Percentiles rank a stretch among this genome's conserved stretches.
phyloP scores from a whole-genome alignment of 2,888 invertebrate genomes.

The Idaea biselata region DNA sequence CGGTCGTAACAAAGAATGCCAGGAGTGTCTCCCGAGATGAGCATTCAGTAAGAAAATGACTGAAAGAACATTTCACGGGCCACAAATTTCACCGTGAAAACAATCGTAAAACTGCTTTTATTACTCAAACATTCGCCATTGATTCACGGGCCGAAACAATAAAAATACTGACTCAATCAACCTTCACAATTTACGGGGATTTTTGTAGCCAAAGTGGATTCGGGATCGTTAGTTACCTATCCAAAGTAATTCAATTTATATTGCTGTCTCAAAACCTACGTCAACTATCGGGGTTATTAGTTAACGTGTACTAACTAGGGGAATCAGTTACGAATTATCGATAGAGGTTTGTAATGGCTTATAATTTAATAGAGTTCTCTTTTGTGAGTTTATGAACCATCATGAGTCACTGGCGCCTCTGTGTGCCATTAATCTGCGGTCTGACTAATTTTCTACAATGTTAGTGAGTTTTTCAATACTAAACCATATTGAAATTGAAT shows the following conservation, averaged over 20 bases:
- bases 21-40: slow-evolving; percentile 53
- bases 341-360: too few relatives aligned
- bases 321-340: too few relatives aligned
- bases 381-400: too few relatives aligned
- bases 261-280: slow-evolving; percentile 47
- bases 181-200: slow-evolving; percentile 69
- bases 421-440: too few relatives aligned
- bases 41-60: slow-evolving; percentile 65
- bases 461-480: too few relatives aligned
- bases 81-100: slow-evolving; percentile 78
- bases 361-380: too few relatives aligned
- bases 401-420: too few relatives aligned
- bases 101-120: slow-evolving; percentile 78
- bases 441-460: too few relatives aligned
- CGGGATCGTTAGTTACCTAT: slow-evolving; percentile 61
- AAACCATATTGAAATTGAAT: too few relatives aligned
- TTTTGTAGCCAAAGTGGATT: slow-evolving; percentile 67
- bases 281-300: slow-evolving; percentile 28
- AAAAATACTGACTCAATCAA: slow-evolving; percentile 81
- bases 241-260: slow-evolving; percentile 73
- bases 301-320: too few relatives aligned
- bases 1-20: slow-evolving; percentile 52
- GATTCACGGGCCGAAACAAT: slow-evolving; percentile 77
- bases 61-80: slow-evolving; percentile 72
- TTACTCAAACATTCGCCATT: slow-evolving; percentile 78